Conservation (phyloP, 2,888 invertebrate genomes). For the Druceiella hillmani region DNA sequence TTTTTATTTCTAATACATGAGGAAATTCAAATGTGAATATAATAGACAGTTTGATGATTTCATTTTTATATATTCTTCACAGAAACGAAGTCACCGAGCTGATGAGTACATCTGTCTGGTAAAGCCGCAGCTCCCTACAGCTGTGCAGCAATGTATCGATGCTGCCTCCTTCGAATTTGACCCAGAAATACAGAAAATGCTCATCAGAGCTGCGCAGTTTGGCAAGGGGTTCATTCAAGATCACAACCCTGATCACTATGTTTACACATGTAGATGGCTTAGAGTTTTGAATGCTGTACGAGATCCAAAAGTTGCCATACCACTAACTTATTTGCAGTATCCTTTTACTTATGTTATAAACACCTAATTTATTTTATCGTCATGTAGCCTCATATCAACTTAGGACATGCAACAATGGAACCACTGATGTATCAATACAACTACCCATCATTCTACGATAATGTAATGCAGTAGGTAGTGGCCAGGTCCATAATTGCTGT, state of each 20-base stretch:
- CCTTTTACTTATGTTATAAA: conserved; percentile 39
- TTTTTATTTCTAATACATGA: conserved; percentile 4
- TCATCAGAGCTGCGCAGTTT: conserved; percentile 89
- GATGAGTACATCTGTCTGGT: conserved; percentile 92
- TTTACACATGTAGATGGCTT: conserved; percentile 78
- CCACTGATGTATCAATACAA: no score
- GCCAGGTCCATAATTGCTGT: no score
- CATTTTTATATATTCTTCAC: conserved; percentile 27
- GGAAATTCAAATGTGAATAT: not conserved
- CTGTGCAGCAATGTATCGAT: conserved; percentile 86
- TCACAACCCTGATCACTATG: conserved; percentile 71
- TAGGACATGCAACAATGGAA: conserved; percentile 7
- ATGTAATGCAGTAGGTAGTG: no score
- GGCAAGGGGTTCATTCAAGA: conserved; percentile 87
- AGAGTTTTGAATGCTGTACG: conserved; percentile 88
- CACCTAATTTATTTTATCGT: conserved; percentile 8
- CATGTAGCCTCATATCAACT: conserved; percentile 6
- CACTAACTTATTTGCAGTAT: conserved; percentile 87
- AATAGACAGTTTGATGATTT: no score
- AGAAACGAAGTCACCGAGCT: conserved; percentile 84
- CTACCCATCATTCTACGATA: no score
- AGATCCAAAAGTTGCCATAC: conserved; percentile 81
- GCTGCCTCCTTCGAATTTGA: conserved; percentile 90
- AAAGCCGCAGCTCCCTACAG: conserved; percentile 69
- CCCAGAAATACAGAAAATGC: conserved; percentile 79